Base-by-base conservation (phyloP, 2,888 invertebrate genomes). In the Andrena haemorrhoa region DNA sequence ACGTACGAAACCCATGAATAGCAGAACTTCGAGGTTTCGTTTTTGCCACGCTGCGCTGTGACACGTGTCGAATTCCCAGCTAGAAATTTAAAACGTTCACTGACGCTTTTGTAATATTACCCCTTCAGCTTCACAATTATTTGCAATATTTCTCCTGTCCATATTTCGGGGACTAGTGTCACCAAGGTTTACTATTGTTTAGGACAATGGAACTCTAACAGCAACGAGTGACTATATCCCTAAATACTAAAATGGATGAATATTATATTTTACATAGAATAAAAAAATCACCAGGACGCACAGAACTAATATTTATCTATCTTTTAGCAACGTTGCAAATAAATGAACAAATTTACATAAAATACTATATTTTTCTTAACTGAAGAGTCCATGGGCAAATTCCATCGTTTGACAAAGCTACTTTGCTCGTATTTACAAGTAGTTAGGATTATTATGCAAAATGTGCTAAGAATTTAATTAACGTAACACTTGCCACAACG, bases 381-480 rank as follows among this genome's bases (percentile, higher is more conserved):
- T 16, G 41, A 41, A 41, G 16, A 41, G 12, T 41, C 41, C 41
- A 12, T 4, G 12, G 1, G 41, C 1, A 41, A 41, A 41, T 16
- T 16, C 5, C 41, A 5, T 16, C 5, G 1, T 16, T 41, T 5
- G 41, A 41, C 5, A 5, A 41, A 41, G 41, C 5, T 41, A 16
- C 41, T 4, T 41, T 41, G 12, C 12, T 41, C 41, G 41, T 0
- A 12, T 41, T 12, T 41, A 41, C 12, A 41, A 53, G 7, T 7
- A 0, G 7, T 85, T 77, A 86, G 75, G 73, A 41, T 20, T 78
- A 70, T 69, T 83, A 83, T 83, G 75, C 63, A 80, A 75, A 78
- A 66, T 60, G 20, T 20, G 63, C 73, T 60, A 58, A 51, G 66
- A 63, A 78, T 86, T 86, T 86, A 86, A 86, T 86, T 86, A 86